Evolutionary conservation across 23 tunicate species (phyloP).

Genomic region (Halocynthia roretzi): DNA sequence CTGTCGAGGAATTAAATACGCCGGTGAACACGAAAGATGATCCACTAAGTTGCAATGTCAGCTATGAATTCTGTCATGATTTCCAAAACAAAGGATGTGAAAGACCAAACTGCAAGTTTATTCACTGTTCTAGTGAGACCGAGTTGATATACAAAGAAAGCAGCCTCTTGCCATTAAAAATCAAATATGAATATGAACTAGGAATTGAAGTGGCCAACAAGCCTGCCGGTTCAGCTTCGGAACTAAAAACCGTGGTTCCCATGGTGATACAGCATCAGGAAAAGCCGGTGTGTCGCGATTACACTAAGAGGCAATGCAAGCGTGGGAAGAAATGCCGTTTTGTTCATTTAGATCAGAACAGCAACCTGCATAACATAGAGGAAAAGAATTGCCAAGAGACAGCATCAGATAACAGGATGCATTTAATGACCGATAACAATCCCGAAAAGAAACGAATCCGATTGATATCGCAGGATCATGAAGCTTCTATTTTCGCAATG

Average conservation of each 20-base stretch:
- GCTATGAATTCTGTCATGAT: conserved; percentile 98
- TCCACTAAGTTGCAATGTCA: conserved; percentile 31
- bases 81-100: conserved; percentile 95
- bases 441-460: conserved; percentile 1
- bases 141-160: conserved; percentile 47
- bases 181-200: conserved; percentile 90
- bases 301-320: conserved; percentile 51
- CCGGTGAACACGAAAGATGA: conserved; percentile 44
- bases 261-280: background rate
- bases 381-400: background rate
- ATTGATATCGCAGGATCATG: background rate
- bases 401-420: background rate
- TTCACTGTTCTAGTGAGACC: conserved; percentile 77
- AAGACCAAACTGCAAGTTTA: conserved; percentile 89
- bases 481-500: background rate
- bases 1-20: conserved; percentile 70
- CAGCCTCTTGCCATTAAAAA: conserved; percentile 52
- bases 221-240: background rate
- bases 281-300: conserved; percentile 84
- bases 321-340: conserved; percentile 92
- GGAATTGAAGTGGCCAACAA: conserved; percentile 59
- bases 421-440: background rate
- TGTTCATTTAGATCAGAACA: conserved; percentile 45
- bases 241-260: background rate
- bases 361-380: no score